Base-by-base conservation (phyloP, 2,113 vertebrate species). In the Falcunculus frontatus region DNA sequence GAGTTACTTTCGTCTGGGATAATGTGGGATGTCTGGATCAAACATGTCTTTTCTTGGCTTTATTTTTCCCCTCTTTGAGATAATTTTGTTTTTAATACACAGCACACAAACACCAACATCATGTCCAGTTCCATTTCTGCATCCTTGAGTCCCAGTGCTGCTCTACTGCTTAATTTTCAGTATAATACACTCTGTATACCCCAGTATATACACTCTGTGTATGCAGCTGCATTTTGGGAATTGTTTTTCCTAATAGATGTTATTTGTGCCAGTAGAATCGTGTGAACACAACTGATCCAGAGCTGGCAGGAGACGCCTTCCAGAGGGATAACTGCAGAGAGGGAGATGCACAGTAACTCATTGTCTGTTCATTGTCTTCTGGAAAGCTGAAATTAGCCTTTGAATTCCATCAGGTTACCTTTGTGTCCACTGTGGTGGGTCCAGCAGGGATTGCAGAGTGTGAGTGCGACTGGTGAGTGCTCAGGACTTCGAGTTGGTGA, bases 161-260 rank as follows among this genome's bases (percentile, higher is more conserved):
- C 63, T 81, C 11, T 65, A 6, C 30, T 69, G 83, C 15, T 18
- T 27, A 16, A 4, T 37, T 78, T 25, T 6, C 30, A 44, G 11
- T 41, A 0, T 2, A 21, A 14, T 2, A 9, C 18, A 1, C 23
- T 19, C 1, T 12, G 7, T 25, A 10, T 3, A 7, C 16, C 29
- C 32, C 39, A 49, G 75, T n/a, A n/a, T n/a, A 14, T 2, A 9
- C 18, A 1, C 23, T 19, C 1, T 12, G 7, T 25, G 9, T 3
- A 7, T 14, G 75, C 0, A 52, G 18, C n/a, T 1, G 15, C 44
- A 12, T 7, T 72, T 59, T 12, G 23, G 23, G 42, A 27, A 4
- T 9, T 27, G 44, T 59, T 9, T 41, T 84, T 77, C 49, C 73
- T 19, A 21, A 49, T 76, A 53, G 69, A 8, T 26, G 13, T 15